Base-by-base conservation (phyloP, 2,888 invertebrate genomes). In the Mythimna impura region DNA sequence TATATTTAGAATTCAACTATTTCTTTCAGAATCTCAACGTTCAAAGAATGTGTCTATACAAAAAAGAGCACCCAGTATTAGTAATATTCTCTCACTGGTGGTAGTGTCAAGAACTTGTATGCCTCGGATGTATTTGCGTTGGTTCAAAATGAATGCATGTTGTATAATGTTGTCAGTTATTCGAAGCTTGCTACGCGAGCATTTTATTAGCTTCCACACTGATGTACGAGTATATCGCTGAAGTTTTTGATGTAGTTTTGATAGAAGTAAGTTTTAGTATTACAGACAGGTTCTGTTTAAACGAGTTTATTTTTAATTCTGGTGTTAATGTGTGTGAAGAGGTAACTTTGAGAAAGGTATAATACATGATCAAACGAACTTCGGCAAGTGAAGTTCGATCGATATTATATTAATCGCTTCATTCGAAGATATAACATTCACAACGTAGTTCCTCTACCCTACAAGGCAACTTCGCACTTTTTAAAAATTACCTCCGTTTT, bases 181-280 rank as follows among this genome's bases (percentile, higher is more conserved):
- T 54, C 50, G 40, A 52, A 73, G 70, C 64, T 67, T 57, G 54
- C 43, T 30, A 54, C 64, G 22, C 25, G 10, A 81, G 58, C 43
- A 76, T 71, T 73, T 80, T 77, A 81, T 81, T 80, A 73, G 78
- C 81, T 73, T 58, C n/a, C 40, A 22, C 36, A n/a, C 36, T 78
- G 17, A 7, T 47, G 17, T 52, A 20, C 62, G 63, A 47, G 61
- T 70, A 50, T 47, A 52, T 52, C 6, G n/a, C 10, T 55, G 25
- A 20, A 22, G 58, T 36, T 81, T 76, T 66, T 66, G n/a, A 55
- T 66, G 17, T 10, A 58, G n/a, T n/a, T 65, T 22, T 3, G 34
- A 47, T 52, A 36, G 1, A 8, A 55, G 14, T 5, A 50, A 55
- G n/a, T 66, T 66, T 57, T 62, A 12, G 3, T 40, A 34, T 47